phyloP scores from a whole-genome alignment of 64 coral and sea anemone genomes.

The Montipora capricornis region DNA sequence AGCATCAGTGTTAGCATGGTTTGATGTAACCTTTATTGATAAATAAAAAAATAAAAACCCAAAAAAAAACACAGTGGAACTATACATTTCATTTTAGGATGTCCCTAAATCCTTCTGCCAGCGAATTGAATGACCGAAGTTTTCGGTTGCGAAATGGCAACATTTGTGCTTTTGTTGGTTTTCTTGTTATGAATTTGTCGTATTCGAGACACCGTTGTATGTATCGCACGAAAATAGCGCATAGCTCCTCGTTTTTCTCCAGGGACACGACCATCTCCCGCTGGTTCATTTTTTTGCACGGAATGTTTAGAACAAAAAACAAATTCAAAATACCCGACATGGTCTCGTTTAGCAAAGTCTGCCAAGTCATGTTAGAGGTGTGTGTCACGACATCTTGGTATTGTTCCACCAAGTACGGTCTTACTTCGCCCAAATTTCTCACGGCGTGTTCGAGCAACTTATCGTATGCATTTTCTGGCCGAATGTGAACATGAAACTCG shows the following conservation, averaged over 20 bases:
- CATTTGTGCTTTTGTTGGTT: not conserved
- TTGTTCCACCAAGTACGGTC: not conserved
- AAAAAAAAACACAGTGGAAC: fast-evolving
- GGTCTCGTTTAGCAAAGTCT: not conserved
- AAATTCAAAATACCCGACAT: not conserved
- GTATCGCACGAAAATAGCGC: not conserved
- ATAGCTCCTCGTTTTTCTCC: no score
- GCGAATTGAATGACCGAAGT: no score
- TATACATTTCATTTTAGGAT: no score
- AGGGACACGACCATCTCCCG: no score
- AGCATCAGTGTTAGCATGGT: not conserved
- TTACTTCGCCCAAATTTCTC: not conserved
- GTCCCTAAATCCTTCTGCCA: no score
- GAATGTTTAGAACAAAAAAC: no score
- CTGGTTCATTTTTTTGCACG: no score
- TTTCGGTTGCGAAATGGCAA: not conserved
- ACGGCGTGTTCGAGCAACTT: not conserved
- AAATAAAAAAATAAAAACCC: not conserved
- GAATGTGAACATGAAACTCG: not conserved
- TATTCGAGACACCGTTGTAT: not conserved
- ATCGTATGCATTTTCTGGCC: not conserved
- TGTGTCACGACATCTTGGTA: not conserved
- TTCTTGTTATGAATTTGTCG: not conserved
- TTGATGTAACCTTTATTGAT: not conserved
- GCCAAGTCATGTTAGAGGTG: not conserved